phyloP scores from a whole-genome alignment of 2,113 vertebrate genomes.

The Neolamprologus sp. region DNA sequence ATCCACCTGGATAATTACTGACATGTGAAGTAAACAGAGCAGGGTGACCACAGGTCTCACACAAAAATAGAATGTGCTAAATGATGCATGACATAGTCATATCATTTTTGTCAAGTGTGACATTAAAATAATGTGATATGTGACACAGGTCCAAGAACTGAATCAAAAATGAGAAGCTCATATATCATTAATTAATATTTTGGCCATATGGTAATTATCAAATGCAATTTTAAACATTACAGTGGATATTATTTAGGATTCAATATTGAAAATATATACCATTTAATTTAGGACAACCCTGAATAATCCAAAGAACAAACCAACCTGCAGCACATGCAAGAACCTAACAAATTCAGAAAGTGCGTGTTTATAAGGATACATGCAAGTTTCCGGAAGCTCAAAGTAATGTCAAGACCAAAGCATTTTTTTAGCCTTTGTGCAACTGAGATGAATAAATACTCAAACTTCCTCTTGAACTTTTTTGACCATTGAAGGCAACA shows the following conservation, averaged over 20 bases:
- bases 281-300: background rate
- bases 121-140: background rate
- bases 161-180: background rate
- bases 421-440: background rate
- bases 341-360: background rate
- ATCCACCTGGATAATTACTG: slow-evolving; percentile 7
- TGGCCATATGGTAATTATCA: background rate
- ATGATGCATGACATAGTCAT: background rate
- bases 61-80: background rate
- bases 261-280: background rate
- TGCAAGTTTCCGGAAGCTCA: background rate
- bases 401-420: background rate
- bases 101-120: background rate
- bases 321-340: background rate
- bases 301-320: background rate
- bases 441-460: background rate
- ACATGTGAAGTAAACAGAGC: background rate
- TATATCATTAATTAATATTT: background rate
- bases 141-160: background rate
- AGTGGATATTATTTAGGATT: background rate
- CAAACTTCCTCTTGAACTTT: background rate
- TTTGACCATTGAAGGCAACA: background rate
- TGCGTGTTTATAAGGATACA: background rate
- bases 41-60: background rate
- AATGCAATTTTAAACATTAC: background rate